These are phyloP conservation scores for Panopea generosa DNA, from an alignment of 2,888 invertebrate species.

Conservation along the genomic window DNA sequence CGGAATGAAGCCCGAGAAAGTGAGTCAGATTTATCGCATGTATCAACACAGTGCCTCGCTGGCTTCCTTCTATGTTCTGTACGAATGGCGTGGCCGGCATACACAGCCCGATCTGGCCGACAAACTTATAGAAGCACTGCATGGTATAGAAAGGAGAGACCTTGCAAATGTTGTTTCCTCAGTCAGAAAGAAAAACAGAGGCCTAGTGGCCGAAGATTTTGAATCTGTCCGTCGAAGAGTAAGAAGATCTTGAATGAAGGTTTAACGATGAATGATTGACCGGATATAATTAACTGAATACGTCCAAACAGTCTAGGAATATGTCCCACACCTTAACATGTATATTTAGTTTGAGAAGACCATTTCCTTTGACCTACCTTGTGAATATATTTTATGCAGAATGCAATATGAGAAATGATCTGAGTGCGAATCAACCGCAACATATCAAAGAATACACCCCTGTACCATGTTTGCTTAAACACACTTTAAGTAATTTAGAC, in stretches of 20 bases:
- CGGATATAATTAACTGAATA: too few species aligned
- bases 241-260: conserved; percentile 8
- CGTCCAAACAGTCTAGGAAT: too few species aligned
- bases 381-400: too few species aligned
- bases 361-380: too few species aligned
- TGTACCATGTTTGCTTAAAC: too few species aligned
- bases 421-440: too few species aligned
- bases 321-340: too few species aligned
- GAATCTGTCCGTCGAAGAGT: conserved; percentile 14
- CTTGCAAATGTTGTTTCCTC: conserved; percentile 42
- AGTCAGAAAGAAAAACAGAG: conserved; percentile 50
- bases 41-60: conserved; percentile 56
- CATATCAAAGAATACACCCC: too few species aligned
- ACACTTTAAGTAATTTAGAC: too few species aligned
- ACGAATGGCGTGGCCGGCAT: conserved; percentile 61
- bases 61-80: conserved; percentile 57
- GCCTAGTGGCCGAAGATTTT: conserved; percentile 41
- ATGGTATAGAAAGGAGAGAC: conserved; percentile 43
- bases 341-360: too few species aligned
- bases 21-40: conserved; percentile 56
- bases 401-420: too few species aligned
- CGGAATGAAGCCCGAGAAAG: conserved; percentile 55
- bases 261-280: too few species aligned
- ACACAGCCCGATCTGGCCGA: conserved; percentile 54
- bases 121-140: conserved; percentile 45